Percentiles rank a stretch among this genome's conserved stretches.
phyloP scores from a whole-genome alignment of 1,140 invertebrate genomes.

The Atopsyche davidsoni region DNA sequence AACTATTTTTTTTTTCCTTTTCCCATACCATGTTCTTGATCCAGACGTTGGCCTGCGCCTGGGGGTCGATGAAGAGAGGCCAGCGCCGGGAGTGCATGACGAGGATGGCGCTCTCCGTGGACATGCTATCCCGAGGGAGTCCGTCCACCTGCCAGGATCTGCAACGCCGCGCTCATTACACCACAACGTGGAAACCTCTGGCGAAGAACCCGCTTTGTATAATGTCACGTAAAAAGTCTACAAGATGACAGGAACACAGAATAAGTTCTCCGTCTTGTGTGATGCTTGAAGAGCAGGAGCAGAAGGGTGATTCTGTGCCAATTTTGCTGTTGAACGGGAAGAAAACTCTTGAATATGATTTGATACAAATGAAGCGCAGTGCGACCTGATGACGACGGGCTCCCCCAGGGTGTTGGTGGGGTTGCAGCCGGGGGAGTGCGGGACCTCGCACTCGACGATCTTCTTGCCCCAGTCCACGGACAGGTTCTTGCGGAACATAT shows the following conservation, averaged over 20 bases:
- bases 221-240: no score
- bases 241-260: no score
- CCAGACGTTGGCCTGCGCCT: slow-evolving; percentile 86
- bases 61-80: slow-evolving; percentile 85
- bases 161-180: no score
- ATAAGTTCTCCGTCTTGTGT: no score
- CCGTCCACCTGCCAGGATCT: slow-evolving; percentile 77
- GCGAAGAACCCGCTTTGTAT: no score
- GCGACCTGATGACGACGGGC: slow-evolving; percentile 51
- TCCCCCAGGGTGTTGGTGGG: slow-evolving; percentile 65
- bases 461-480: slow-evolving; percentile 63
- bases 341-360: no score
- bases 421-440: slow-evolving; percentile 65
- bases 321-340: no score
- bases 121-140: slow-evolving; percentile 79
- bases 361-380: no score
- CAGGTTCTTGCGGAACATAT: slow-evolving; percentile 57
- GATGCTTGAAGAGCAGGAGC: no score
- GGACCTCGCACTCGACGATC: slow-evolving; percentile 56
- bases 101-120: slow-evolving; percentile 86
- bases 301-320: no score
- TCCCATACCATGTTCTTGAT: slow-evolving; percentile 73
- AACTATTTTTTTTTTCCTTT: slow-evolving; percentile 74
- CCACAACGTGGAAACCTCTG: no score
- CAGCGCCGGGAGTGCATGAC: slow-evolving; percentile 70